Evolutionary conservation across 2,797 vertebrate genomes (phyloP), one percentile per base, ranked within the genome.

Genomic region (Eidolon dupreanum): DNA sequence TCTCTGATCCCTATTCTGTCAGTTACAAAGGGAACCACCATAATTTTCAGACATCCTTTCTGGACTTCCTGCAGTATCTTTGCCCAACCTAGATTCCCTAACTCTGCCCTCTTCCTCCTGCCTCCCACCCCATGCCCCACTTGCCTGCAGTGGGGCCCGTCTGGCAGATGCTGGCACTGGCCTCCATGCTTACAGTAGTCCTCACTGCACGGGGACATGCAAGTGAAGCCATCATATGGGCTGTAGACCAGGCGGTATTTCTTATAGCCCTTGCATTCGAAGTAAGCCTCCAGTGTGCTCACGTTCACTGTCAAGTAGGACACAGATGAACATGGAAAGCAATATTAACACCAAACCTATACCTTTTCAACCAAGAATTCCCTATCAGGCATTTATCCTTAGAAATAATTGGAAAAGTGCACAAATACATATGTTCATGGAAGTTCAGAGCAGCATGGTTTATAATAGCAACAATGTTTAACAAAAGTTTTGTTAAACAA

Each of bases 121-220:
- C 5, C 7, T 9, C 1, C 11, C 0, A 8, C 8, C 43, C 20
- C 6, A 38, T 0, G 12, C 8, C 43, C 20, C 6, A 41, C 96
- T 43, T 97, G 98, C 98, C 96, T 98, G 98, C 98, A 99, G 0
- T 0, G 63, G 49, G 98, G 97, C 6, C 98, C 98, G 4, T 97
- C 77, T 0, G 94, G 97, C 38, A 98, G 92, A 88, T 98, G 98
- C 71, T 97, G 96, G 86, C 98, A 99, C 15, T 0, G 94, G 94
- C 98, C 97, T 0, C 97, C 79, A 0, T 98, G 98, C 65, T 97
- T 63, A 89, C 98, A 99, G 96, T 98, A 98, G 90, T 93, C 96
- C 22, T 11, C 89, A 15, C 95, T 96, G 95, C 98, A 99, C 0
- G 97, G 98, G 36, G 98, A 99, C 68, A 97, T 46, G 38, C 98